Percentiles rank a stretch among this genome's conserved stretches.
Evolutionary conservation across 2,797 vertebrate species (phyloP).

Genomic region (Meda fulgida): DNA sequence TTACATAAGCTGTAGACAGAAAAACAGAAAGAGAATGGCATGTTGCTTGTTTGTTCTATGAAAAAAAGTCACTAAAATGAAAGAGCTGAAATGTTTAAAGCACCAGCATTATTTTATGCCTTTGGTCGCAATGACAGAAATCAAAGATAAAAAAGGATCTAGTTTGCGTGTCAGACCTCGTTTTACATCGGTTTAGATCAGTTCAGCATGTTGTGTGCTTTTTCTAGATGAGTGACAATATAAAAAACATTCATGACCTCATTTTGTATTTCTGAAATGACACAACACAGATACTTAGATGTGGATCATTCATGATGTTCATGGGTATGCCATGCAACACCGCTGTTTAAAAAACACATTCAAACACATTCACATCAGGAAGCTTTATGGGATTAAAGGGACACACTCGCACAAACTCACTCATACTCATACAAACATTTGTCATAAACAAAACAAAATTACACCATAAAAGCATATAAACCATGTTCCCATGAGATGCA

Average conservation of each 20-base stretch:
- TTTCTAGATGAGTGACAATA: conserved; percentile 8
- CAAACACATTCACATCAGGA: conserved; percentile 46
- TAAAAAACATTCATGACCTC: conserved; percentile 44
- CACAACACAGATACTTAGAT: conserved; percentile 42
- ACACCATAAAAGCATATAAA: conserved; percentile 39
- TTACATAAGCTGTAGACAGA: neutral
- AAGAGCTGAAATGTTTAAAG: neutral
- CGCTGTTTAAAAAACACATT: conserved; percentile 13
- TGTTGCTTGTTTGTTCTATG: neutral
- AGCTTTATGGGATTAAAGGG: conserved; percentile 48
- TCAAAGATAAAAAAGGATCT: neutral
- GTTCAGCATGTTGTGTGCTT: conserved; percentile 1
- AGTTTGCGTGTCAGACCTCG: conserved; percentile 11
- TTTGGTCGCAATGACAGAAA: neutral
- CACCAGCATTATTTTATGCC: neutral
- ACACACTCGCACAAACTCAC: conserved; percentile 29
- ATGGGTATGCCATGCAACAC: conserved; percentile 54
- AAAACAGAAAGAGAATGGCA: neutral
- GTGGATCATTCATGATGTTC: conserved; percentile 45
- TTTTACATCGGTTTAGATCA: neutral
- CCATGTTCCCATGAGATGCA: conserved; percentile 50
- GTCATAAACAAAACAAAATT: conserved; percentile 25
- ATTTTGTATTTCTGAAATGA: conserved; percentile 33
- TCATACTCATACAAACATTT: too few relatives aligned
- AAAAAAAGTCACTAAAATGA: neutral